These are phyloP conservation scores for Neoseiulus cucumeris DNA, from an alignment of 1,140 invertebrate species.

Conservation along the genomic window DNA sequence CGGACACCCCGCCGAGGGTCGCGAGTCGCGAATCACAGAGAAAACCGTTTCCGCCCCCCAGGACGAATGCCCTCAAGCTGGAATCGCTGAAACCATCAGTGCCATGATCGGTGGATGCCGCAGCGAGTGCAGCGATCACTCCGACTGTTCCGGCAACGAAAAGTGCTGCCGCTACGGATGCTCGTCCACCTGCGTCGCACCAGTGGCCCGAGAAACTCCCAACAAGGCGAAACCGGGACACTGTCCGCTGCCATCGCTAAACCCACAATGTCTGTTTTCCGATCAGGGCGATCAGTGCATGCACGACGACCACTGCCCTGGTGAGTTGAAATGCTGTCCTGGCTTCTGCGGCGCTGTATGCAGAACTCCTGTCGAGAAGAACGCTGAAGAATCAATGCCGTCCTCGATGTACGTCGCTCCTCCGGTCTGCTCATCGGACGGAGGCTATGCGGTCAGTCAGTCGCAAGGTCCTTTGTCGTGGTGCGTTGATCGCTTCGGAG, in stretches of 20 bases:
- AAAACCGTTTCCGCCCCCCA: background rate
- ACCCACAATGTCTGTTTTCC: slow-evolving; percentile 13
- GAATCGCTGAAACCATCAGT: background rate
- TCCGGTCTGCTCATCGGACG: slow-evolving; percentile 23
- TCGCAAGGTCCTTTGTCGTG: slow-evolving; percentile 25
- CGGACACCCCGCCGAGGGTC: background rate
- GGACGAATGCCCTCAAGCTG: background rate
- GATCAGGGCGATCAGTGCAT: slow-evolving; percentile 18
- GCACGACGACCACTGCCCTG: slow-evolving; percentile 20
- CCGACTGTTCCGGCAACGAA: slow-evolving; percentile 14
- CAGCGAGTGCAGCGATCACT: slow-evolving; percentile 12
- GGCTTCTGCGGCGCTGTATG: slow-evolving; percentile 18
- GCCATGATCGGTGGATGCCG: slow-evolving; percentile 14
- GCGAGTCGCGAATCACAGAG: background rate
- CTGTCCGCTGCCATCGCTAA: slow-evolving; percentile 15
- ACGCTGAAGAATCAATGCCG: background rate
- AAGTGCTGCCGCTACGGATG: slow-evolving; percentile 18
- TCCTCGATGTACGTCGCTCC: slow-evolving; percentile 22
- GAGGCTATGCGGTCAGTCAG: slow-evolving; percentile 24
- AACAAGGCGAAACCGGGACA: slow-evolving; percentile 17
- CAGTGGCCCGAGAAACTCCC: background rate
- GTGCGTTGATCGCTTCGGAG: slow-evolving; percentile 26
- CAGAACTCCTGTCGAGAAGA: background rate
- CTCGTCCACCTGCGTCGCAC: slow-evolving; percentile 12
- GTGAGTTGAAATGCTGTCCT: slow-evolving; percentile 19